Base-by-base conservation (phyloP, 2,888 invertebrate species). In the Miltochrista miniata region DNA sequence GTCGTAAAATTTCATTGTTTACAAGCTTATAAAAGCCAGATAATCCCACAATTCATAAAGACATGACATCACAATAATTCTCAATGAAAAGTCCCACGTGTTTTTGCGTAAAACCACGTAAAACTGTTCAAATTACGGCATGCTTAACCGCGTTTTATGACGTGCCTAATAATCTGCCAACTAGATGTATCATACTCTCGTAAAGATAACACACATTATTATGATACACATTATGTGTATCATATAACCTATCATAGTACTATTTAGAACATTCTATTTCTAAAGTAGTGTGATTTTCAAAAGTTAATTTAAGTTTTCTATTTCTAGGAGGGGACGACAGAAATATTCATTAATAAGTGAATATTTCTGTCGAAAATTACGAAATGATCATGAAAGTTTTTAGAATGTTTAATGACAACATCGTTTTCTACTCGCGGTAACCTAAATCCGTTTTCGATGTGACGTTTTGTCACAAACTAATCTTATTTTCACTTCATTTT, bases 101-200 rank as follows among this genome's bases (percentile, higher is more conserved):
- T 53, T 48, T 51, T 36, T 45, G 41, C 30, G 49, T 54, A 51
- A 67, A 60, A 56, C n/a, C n/a, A n/a, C n/a, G n/a, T n/a, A n/a
- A n/a, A 24, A 24, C 57, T 53, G 48, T 54, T 55, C 52, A 56
- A 64, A 62, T 66, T 73, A 72, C 62, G 56, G 54, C 59, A 50
- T 48, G 52, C 64, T 56, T 53, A 59, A 47, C 51, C 37, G 3
- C 31, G 14, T 61, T 68, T 80, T 74, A 81, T 67, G 72, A 76
- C 61, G 63, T 71, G 75, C 70, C 62, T 63, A 63, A 65, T 56
- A 61, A 61, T 60, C 50, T 55, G 53, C 59, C 70, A 57, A 66
- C 51, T 55, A 60, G 44, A 54, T 64, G 42, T 56, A 59, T 53
- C 56, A 68, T 56, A 55, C 47, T 46, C 49, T 59, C 64, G 56